These are phyloP conservation scores for Enteromius treurensis DNA, from an alignment of 2,797 vertebrate species.

Conservation along the genomic window DNA sequence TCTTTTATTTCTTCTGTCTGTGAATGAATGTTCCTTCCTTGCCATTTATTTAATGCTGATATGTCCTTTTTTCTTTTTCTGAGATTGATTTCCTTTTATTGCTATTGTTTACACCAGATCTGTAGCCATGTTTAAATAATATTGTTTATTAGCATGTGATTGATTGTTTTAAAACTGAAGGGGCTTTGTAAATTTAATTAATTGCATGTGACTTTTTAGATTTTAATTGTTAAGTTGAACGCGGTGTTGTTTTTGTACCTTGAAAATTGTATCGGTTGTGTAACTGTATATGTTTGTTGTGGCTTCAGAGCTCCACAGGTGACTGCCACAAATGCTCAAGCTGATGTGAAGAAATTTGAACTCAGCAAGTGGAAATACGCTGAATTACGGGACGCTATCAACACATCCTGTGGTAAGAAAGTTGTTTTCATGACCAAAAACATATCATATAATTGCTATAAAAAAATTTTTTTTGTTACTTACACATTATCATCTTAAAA, in stretches of 20 bases:
- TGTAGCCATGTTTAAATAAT: neutral
- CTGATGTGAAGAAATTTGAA: slow-evolving; percentile 92
- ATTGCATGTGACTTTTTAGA: too few relatives aligned
- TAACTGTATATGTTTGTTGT: neutral
- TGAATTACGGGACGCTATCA: slow-evolving; percentile 96
- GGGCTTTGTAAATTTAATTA: neutral
- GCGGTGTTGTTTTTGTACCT: neutral
- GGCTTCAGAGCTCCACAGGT: slow-evolving; percentile 86
- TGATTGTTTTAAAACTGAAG: too few relatives aligned
- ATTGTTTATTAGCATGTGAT: neutral
- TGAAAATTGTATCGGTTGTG: neutral
- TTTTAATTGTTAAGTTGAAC: too few relatives aligned
- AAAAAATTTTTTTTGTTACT: neutral
- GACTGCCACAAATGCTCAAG: slow-evolving; percentile 90
- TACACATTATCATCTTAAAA: neutral
- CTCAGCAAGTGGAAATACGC: slow-evolving; percentile 99
- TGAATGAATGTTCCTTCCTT: neutral
- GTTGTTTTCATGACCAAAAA: neutral
- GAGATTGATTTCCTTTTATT: slow-evolving; percentile 12
- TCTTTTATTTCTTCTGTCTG: neutral
- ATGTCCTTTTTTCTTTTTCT: neutral
- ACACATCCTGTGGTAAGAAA: slow-evolving; percentile 96
- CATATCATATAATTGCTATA: neutral
- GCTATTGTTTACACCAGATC: neutral
- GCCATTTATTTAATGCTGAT: neutral